Evolutionary conservation across 2,888 invertebrate species (phyloP).

Genomic region (Chloroclystis v-ata): DNA sequence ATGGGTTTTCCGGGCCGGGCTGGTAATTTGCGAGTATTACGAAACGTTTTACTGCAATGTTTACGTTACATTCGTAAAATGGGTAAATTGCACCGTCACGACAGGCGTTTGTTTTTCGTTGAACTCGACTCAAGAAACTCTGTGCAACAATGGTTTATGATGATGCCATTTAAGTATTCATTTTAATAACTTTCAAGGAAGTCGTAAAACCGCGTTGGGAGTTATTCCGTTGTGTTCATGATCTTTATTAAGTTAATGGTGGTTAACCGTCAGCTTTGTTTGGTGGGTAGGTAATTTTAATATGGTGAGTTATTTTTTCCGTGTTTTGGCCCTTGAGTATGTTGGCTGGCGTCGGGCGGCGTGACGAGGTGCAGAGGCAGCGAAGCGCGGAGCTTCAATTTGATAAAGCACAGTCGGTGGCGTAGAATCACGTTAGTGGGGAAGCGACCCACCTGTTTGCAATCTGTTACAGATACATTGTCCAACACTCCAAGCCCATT

Average conservation of each 20-base stretch:
- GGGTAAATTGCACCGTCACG: conserved; percentile 30
- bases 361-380: conserved; percentile 30
- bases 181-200: conserved; percentile 27
- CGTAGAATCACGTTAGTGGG: conserved; percentile 21
- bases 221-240: conserved; percentile 19
- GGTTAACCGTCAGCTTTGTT: conserved; percentile 27
- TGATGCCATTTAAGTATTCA: conserved; percentile 8
- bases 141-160: conserved; percentile 17
- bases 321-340: conserved; percentile 58
- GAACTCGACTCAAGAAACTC: conserved; percentile 15
- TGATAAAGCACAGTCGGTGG: conserved; percentile 51
- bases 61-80: conserved; percentile 28
- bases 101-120: conserved; percentile 25
- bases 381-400: conserved; percentile 59
- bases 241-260: conserved; percentile 30
- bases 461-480: conserved; percentile 44
- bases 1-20: conserved; percentile 38
- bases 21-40: conserved; percentile 31
- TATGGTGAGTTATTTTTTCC: conserved; percentile 31
- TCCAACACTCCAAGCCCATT: conserved; percentile 15
- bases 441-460: conserved; percentile 37
- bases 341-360: conserved; percentile 49
- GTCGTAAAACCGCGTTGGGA: conserved; percentile 19
- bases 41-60: conserved; percentile 32
- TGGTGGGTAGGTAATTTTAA: conserved; percentile 29